phyloP scores from a whole-genome alignment of 1,140 invertebrate genomes.

The Drosophila repleta region DNA sequence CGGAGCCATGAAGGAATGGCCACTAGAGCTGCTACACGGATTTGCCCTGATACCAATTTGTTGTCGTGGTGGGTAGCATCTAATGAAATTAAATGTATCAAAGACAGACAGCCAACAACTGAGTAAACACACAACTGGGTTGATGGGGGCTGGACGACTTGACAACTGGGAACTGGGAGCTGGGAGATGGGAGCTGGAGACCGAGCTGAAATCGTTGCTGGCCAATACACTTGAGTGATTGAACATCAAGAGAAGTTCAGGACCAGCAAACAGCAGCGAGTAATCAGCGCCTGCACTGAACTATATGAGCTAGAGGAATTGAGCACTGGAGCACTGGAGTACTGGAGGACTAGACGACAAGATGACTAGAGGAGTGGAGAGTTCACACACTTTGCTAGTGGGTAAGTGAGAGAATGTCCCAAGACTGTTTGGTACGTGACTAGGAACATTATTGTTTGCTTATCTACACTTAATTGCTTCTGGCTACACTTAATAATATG shows the following conservation, averaged over 20 bases:
- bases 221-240: conserved; percentile 67
- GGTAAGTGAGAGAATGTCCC: conserved; percentile 66
- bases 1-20: background rate
- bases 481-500: conserved; percentile 83
- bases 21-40: background rate
- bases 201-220: conserved; percentile 27
- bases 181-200: background rate
- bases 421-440: conserved; percentile 71
- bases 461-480: conserved; percentile 83
- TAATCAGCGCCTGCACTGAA: conserved; percentile 14
- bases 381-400: background rate
- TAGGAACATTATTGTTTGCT: conserved; percentile 83
- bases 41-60: conserved; percentile 8
- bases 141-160: background rate
- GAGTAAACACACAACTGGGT: conserved; percentile 13
- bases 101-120: conserved; percentile 33
- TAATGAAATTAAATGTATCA: conserved; percentile 70
- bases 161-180: background rate
- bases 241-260: conserved; percentile 40
- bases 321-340: no score
- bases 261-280: conserved; percentile 13
- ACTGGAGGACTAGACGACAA: background rate
- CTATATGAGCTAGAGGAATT: background rate
- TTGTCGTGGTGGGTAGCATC: conserved; percentile 22
- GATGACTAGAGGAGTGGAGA: background rate